Percentiles rank a stretch among this genome's conserved stretches.
Conservation (phyloP, 2,888 invertebrate species). For the Acrobasis suavella region DNA sequence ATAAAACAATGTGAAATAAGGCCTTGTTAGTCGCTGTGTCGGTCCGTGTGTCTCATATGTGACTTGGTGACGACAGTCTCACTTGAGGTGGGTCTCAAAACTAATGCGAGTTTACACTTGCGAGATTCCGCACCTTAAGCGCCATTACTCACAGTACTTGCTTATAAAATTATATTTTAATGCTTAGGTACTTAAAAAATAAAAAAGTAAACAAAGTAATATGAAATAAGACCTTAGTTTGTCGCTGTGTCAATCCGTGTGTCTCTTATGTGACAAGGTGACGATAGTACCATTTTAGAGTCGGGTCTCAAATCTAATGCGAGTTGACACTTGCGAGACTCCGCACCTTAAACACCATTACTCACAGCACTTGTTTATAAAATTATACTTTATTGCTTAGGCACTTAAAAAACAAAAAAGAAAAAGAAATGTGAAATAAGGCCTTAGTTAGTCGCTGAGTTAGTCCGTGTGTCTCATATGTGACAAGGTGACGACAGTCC, state of each 20-base stretch:
- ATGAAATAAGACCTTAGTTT: too few relatives aligned
- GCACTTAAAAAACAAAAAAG: too few relatives aligned
- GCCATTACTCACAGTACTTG: too few relatives aligned
- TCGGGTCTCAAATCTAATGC: conserved; percentile 40
- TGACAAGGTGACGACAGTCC: conserved; percentile 15
- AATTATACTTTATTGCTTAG: too few relatives aligned
- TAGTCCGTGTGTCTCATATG: background rate
- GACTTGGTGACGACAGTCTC: conserved; percentile 15
- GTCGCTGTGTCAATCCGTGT: conserved; percentile 1
- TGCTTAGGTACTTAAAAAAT: too few relatives aligned
- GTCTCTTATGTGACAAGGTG: conserved; percentile 6
- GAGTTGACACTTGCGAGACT: conserved; percentile 34
- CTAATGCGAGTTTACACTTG: conserved; percentile 44
- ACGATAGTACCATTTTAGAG: conserved; percentile 21
- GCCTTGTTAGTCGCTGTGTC: background rate
- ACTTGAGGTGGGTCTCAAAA: conserved; percentile 29
- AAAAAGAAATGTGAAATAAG: background rate
- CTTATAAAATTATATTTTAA: background rate
- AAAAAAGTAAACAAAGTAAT: background rate
- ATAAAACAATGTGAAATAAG: background rate
- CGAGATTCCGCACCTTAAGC: too few relatives aligned
- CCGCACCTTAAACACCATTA: background rate
- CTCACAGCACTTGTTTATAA: background rate
- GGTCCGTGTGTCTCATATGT: background rate
- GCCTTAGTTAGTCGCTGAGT: background rate